Base-by-base conservation (phyloP, 2,888 invertebrate species). In the Chalcosyrphus nemorum region DNA sequence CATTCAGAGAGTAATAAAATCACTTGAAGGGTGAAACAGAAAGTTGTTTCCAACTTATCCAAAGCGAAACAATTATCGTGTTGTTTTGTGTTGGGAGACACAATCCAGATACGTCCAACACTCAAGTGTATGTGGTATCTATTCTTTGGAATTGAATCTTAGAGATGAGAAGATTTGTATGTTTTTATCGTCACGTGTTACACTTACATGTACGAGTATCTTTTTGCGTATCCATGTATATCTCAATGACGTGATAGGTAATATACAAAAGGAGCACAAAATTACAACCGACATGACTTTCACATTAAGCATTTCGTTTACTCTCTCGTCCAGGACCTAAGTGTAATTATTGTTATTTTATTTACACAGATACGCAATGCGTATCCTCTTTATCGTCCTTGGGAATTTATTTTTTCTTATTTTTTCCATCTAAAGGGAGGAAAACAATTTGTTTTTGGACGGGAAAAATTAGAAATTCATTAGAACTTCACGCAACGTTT, bases 381-480 rank as follows among this genome's bases (percentile, higher is more conserved):
- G n/a, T 52, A 52, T 29, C 52, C 27, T 7, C 15, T 15, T 29
- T 13, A 17, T 54, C 29, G 29, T 54, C 29, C 52, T 54, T 54
- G 52, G 15, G 15, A 13, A n/a, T 15, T 29, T 6, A 1, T 21
- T 24, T 13, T n/a, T n/a, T 47, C 5, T 2, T 4, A 6, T 50
- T 50, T 13, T 24, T 13, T 50, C n/a, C n/a, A n/a, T n/a, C n/a
- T n/a, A n/a, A n/a, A n/a, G n/a, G n/a, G 24, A n/a, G n/a, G 13
- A 29, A 29, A 52, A 52, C 27, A 29, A 52, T 38, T 38, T 38
- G 38, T 38, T 13, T 38, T 5, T 5, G 4, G n/a, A n/a, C 7
- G 13, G 6, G 50, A n/a, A 17, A 54, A 29, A 47, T 47, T 63
- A 47, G 61, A 19, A 47, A 63, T 63, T 63, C 45, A 50, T 63